Evolutionary conservation across 2,113 vertebrate genomes (phyloP), one percentile per base, ranked within the genome.

Genomic region (Platichthys stellatus): DNA sequence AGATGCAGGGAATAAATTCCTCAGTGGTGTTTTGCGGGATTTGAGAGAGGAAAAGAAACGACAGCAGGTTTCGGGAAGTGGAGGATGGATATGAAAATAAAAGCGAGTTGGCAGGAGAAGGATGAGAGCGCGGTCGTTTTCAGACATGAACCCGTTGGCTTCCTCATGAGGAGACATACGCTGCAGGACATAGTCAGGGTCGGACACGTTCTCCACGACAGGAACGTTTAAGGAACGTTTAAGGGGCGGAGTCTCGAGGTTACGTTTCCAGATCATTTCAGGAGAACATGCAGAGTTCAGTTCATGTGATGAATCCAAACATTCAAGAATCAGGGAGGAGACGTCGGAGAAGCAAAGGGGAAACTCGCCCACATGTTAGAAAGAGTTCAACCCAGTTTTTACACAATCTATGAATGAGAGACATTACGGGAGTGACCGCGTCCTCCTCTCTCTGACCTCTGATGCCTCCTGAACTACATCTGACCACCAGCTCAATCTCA

Each of bases 1-100:
- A 58, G 63, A 76, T 64, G 62, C 69, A 72, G 76, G 74, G 85
- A 81, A 84, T 78, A 69, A 78, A 74, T 80, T 84, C 76, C 60
- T 66, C 43, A 12, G 18, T n/a, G 24, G 49, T 64, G 56, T 82
- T 75, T 62, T 77, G 57, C 40, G 68, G 38, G 62, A 84, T 80
- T 59, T 65, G 69, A 57, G 20, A 35, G 24, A 14, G 45, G 62
- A 72, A 69, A 70, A 60, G 28, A 53, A 61, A 28, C 4, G 17
- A 51, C 26, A 31, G 11, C 13, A 47, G 45, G 21, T 61, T 28
- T 43, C 40, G 23, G 35, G 72, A 63, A 72, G 47, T 26, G 15
- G 12, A 69, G 23, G 63, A 66, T 40, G 51, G 28, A 47, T 43
- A 8, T 43, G 24, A 51, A 11, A 69, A 49, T 1, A 21, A 14